Conservation (phyloP, 2,888 invertebrate genomes). For the Andrena trimmerana region DNA sequence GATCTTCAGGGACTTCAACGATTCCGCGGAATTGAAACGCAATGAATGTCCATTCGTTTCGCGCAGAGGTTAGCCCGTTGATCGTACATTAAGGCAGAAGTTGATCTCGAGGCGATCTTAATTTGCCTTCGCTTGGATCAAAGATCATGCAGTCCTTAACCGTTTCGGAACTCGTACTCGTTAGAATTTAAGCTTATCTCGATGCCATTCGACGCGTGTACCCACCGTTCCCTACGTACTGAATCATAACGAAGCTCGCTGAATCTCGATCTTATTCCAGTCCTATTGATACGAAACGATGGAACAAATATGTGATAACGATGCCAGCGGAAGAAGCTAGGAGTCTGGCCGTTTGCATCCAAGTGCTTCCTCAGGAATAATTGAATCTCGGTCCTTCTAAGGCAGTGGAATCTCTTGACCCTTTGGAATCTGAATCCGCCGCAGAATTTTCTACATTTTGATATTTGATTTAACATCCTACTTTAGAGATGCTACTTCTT, state of each 20-base stretch:
- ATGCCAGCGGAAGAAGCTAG: background rate
- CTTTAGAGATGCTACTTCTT: too few species aligned
- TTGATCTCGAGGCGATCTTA: constrained; percentile 54
- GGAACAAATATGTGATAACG: constrained; percentile 23
- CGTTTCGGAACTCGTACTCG: constrained; percentile 42
- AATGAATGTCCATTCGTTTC: constrained; percentile 23
- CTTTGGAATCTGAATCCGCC: background rate
- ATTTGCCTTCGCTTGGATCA: constrained; percentile 47
- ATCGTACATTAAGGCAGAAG: constrained; percentile 29
- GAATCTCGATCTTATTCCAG: constrained; percentile 31
- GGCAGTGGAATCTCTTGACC: background rate
- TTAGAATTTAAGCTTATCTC: constrained; percentile 44
- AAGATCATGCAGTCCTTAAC: constrained; percentile 47
- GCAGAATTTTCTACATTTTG: background rate
- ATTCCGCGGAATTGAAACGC: constrained; percentile 11
- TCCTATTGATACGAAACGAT: constrained; percentile 4
- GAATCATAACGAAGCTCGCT: constrained; percentile 30
- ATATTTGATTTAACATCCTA: background rate
- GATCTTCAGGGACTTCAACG: background rate
- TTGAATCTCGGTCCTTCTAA: background rate
- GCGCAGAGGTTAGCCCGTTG: constrained; percentile 20
- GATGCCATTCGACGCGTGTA: constrained; percentile 35
- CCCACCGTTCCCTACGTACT: constrained; percentile 3
- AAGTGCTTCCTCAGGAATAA: constrained; percentile 5
- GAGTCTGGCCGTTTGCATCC: background rate